These are phyloP conservation scores for Leucoptera coffeella DNA, from an alignment of 2,888 invertebrate genomes.

Conservation along the genomic window DNA sequence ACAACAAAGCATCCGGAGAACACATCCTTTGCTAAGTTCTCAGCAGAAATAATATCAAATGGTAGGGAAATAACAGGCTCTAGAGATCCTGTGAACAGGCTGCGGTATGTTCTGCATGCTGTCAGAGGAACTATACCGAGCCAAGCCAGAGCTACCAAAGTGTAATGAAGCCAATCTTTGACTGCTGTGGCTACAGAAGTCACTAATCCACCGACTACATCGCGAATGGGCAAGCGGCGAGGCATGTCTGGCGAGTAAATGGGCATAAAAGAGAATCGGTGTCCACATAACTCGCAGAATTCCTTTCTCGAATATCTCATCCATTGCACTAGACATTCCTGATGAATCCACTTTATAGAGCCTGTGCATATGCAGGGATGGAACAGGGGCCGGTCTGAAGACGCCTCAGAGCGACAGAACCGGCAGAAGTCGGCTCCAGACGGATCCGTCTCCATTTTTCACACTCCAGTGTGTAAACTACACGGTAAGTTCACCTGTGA, in stretches of 20 bases:
- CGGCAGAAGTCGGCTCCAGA: conserved; percentile 88
- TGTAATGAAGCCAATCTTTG: conserved; percentile 96
- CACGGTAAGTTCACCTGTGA: conserved; percentile 26
- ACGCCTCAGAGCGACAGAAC: conserved; percentile 93
- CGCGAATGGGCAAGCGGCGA: conserved; percentile 86
- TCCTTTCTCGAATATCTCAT: conserved; percentile 98
- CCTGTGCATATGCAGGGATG: conserved; percentile 99
- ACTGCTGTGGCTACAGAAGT: conserved; percentile 88
- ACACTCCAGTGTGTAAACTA: conserved; percentile 39
- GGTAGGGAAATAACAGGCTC: conserved; percentile 82
- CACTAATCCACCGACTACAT: conserved; percentile 85
- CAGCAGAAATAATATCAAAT: conserved; percentile 87
- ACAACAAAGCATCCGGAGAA: conserved; percentile 97
- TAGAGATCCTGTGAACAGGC: conserved; percentile 85
- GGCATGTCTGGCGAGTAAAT: conserved; percentile 99
- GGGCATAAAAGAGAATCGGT: conserved; percentile 96
- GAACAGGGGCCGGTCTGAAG: conserved; percentile 86
- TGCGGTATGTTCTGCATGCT: conserved; percentile 92
- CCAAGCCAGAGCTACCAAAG: conserved; percentile 95
- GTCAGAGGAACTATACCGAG: conserved; percentile 93
- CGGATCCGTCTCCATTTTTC: conserved; percentile 42
- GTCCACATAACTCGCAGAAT: conserved; percentile 96
- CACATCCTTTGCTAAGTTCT: conserved; percentile 88
- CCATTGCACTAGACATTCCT: conserved; percentile 98
- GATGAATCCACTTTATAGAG: conserved; percentile 98